Percentiles rank a stretch among this genome's conserved stretches.
These are phyloP conservation scores for Drosophila meridionalis DNA, from an alignment of 2,888 invertebrate genomes.

Conservation along the genomic window DNA sequence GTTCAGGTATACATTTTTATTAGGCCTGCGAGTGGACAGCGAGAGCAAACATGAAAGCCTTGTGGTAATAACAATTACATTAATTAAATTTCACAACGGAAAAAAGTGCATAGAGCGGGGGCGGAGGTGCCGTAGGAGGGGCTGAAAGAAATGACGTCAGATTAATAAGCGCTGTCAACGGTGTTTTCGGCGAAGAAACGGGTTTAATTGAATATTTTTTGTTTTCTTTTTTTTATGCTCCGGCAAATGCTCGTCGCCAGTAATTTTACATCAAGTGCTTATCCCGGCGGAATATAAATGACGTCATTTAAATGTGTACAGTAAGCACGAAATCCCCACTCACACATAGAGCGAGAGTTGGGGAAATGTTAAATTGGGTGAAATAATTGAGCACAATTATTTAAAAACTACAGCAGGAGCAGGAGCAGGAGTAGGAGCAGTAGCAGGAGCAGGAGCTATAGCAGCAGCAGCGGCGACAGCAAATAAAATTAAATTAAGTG, in stretches of 20 bases:
- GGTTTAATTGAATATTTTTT: constrained; percentile 79
- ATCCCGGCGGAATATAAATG: constrained; percentile 78
- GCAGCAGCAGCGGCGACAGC: constrained; percentile 51
- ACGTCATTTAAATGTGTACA: constrained; percentile 72
- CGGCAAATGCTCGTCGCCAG: constrained; percentile 43
- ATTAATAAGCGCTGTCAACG: constrained; percentile 77
- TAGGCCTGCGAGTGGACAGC: constrained; percentile 38
- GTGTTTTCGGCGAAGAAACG: constrained; percentile 57
- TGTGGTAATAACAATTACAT: constrained; percentile 74
- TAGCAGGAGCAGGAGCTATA: constrained; percentile 5
- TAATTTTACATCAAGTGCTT: constrained; percentile 78
- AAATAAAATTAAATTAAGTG: constrained; percentile 78
- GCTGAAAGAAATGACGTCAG: constrained; percentile 57
- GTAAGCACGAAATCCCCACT: constrained; percentile 50
- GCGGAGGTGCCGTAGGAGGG: neutral
- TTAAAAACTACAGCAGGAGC: constrained; percentile 66
- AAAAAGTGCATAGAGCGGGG: constrained; percentile 25
- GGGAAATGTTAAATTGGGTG: constrained; percentile 77
- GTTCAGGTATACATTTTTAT: constrained; percentile 46
- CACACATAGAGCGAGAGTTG: constrained; percentile 23
- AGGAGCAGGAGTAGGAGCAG: constrained; percentile 13
- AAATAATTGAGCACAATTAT: constrained; percentile 78
- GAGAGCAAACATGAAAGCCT: constrained; percentile 18
- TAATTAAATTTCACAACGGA: constrained; percentile 66
- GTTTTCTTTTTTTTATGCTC: constrained; percentile 71